Evolutionary conservation across 2,797 vertebrate species (phyloP), one percentile per base, ranked within the genome.

Genomic region (Acanthurus leucopareius): DNA sequence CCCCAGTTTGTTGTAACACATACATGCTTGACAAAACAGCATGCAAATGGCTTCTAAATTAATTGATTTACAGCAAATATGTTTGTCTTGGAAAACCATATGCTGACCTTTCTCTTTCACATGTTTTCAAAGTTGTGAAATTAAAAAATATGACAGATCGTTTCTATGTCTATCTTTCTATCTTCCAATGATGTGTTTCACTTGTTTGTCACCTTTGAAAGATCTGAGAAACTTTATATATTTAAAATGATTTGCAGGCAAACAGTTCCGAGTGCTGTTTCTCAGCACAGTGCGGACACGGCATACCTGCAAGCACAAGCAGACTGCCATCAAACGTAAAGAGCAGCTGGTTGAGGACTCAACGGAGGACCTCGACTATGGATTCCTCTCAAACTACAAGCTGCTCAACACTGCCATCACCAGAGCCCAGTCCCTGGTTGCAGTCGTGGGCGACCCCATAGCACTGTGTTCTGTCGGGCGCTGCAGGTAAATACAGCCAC

Each of bases 401-500:
- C 98, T 99, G 74, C 98, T 99, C 64, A 99, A 99, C 93, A 99
- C 98, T 9, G 98, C 98, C 95, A 99, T 99, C 94, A 99, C 98
- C 44, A 96, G 98, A 92, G 97, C 98, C 44, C 98, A 99, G 82
- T 99, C 98, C 75, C 89, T 99, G 91, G 98, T 99, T 83, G 98
- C 98, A 35, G 98, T 99, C 52, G 98, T 99, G 91, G 98, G 98
- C 89, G 98, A 99, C 91, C 98, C 98, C 67, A 98, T 99, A 68
- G 98, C 98, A 49, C 92, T 99, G 44, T 99, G 98, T 93, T 99
- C 98, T 25, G 96, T 99, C 82, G 98, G 98, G 52, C 97, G 98
- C 89, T 99, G 98, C 97, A 99, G 98, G 98, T 99, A 97, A 88
- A 87, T 38, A 19, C 1, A 1, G 13, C 3, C 22, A 7, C 10